A percentile compares a stretch with the other conserved stretches of the same genome.
These are phyloP conservation scores for Enteromius fasciolatus DNA, from an alignment of 2,797 vertebrate species.

Conservation along the genomic window DNA sequence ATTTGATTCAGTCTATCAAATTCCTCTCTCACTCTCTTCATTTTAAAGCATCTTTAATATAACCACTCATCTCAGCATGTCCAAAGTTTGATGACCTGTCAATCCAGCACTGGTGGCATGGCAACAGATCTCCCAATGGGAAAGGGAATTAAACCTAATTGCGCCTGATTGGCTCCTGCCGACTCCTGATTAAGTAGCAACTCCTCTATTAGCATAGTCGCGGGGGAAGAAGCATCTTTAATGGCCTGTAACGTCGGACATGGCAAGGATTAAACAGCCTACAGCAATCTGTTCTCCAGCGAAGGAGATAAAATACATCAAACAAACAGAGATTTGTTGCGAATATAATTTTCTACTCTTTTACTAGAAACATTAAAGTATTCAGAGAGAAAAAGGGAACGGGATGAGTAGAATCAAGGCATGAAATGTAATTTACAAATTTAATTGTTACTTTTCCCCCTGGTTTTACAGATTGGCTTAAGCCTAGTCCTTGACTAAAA, in stretches of 20 bases:
- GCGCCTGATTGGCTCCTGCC: constrained; percentile 79
- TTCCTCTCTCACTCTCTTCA: constrained; percentile 23
- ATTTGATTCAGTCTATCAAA: neutral
- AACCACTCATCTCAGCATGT: constrained; percentile 55
- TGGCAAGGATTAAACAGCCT: constrained; percentile 58
- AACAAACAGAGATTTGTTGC: constrained; percentile 2
- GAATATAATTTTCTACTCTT: neutral
- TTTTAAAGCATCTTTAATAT: constrained; percentile 39
- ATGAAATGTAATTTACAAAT: neutral
- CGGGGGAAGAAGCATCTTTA: constrained; percentile 59
- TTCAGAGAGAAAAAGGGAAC: neutral
- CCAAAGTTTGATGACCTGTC: constrained; percentile 58
- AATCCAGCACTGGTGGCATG: constrained; percentile 51
- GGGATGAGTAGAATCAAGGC: neutral
- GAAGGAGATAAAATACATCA: constrained; percentile 15
- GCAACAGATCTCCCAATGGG: constrained; percentile 70
- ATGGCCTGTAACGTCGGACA: constrained; percentile 55
- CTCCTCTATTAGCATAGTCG: constrained; percentile 70
- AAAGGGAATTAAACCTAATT: constrained; percentile 75
- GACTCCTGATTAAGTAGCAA: constrained; percentile 76
- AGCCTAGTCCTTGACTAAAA: too few relatives aligned
- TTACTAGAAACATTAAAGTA: neutral
- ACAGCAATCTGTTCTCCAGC: constrained; percentile 3
- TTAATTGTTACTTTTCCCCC: neutral
- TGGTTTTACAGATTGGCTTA: too few relatives aligned